A percentile compares a stretch with the other conserved stretches of the same genome.
phyloP scores from a whole-genome alignment of 53 echinoderm and acorn worm species.

The Glandiceps talaboti region DNA sequence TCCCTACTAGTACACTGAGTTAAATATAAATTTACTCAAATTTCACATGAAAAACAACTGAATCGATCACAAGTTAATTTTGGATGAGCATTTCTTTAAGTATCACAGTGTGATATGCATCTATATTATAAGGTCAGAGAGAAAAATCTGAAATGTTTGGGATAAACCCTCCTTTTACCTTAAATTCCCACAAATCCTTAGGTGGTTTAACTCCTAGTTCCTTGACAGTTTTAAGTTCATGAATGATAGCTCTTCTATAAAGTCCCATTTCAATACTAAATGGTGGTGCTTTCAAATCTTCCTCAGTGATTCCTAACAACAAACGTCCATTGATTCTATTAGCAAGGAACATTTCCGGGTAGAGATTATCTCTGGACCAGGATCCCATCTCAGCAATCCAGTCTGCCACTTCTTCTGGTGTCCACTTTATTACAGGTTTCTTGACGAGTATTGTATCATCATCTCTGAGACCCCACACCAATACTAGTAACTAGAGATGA shows the following conservation, averaged over 20 bases:
- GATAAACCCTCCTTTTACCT: no score
- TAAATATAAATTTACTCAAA: no score
- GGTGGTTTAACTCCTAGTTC: slow-evolving; percentile 74
- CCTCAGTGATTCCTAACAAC: slow-evolving; percentile 12
- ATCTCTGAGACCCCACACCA: slow-evolving; percentile 19
- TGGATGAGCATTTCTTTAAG: no score
- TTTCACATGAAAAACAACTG: no score
- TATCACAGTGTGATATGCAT: no score
- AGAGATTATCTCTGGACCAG: slow-evolving; percentile 66
- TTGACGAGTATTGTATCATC: slow-evolving; percentile 68
- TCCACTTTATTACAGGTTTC: slow-evolving; percentile 79
- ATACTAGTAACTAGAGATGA: slow-evolving; percentile 68
- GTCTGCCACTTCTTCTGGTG: slow-evolving; percentile 53
- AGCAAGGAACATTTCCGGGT: slow-evolving; percentile 52
- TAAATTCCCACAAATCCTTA: slow-evolving; percentile 75
- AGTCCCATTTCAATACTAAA: slow-evolving; percentile 56
- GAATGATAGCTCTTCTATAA: slow-evolving; percentile 63
- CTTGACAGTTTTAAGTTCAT: slow-evolving; percentile 64
- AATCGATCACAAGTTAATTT: no score
- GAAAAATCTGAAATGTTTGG: no score
- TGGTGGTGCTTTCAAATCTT: slow-evolving; percentile 34
- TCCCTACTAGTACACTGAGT: no score
- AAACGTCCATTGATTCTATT: slow-evolving; percentile 33
- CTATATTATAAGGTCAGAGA: no score
- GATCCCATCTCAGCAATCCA: slow-evolving; percentile 73